phyloP scores from a whole-genome alignment of 1,140 invertebrate species.

The Zaprionus tsacasi region DNA sequence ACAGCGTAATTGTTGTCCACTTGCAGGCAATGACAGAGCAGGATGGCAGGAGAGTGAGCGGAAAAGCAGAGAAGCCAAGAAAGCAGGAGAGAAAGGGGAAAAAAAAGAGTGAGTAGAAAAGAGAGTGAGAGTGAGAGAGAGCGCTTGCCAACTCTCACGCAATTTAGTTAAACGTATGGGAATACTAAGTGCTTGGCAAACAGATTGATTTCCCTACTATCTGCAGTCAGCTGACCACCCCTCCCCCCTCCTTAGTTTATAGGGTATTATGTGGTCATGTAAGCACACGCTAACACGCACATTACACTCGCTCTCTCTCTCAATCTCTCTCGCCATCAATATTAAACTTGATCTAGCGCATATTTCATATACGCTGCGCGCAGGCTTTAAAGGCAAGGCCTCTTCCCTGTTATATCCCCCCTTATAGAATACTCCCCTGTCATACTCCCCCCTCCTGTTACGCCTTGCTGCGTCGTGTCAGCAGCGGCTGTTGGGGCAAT shows the following conservation, averaged over 20 bases:
- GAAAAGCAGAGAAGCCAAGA: no score
- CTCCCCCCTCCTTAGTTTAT: not conserved
- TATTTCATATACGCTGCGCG: slow-evolving; percentile 28
- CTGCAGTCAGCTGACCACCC: not conserved
- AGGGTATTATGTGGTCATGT: slow-evolving; percentile 9
- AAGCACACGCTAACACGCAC: not conserved
- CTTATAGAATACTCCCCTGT: no score
- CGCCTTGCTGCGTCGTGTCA: slow-evolving; percentile 14
- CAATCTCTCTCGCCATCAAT: slow-evolving; percentile 16
- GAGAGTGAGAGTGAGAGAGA: not conserved
- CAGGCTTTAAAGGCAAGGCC: no score
- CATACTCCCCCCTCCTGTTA: not conserved
- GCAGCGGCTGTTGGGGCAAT: slow-evolving; percentile 51
- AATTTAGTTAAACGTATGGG: not conserved
- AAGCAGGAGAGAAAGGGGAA: not conserved
- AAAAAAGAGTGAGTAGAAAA: not conserved
- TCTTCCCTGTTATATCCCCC: no score
- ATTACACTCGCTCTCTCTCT: not conserved
- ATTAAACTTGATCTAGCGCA: slow-evolving; percentile 18
- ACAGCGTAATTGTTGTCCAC: not conserved
- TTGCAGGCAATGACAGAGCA: not conserved
- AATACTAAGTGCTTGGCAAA: slow-evolving; percentile 7
- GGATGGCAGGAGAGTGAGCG: not conserved
- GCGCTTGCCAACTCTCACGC: not conserved
- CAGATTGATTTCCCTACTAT: not conserved